Percentiles rank a stretch among this genome's conserved stretches.
phyloP scores from a whole-genome alignment of 2,888 invertebrate species.

The Galerucella nymphaeae region DNA sequence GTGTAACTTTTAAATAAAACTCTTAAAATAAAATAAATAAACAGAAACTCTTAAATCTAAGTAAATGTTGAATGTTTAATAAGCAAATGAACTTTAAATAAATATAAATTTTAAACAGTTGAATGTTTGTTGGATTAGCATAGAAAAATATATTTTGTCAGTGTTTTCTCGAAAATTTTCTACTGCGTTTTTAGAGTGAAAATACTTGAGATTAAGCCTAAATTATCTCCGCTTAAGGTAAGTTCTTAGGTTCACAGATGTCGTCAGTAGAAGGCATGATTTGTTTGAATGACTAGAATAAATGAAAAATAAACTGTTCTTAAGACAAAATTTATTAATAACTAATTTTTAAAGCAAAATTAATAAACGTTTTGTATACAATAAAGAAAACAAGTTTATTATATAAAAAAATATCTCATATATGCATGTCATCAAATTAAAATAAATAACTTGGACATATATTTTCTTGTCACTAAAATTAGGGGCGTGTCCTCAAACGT shows the following conservation, averaged over 20 bases:
- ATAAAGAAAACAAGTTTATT: too few relatives aligned
- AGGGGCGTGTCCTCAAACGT: background rate
- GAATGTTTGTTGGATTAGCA: conserved; percentile 40
- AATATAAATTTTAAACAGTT: conserved; percentile 39
- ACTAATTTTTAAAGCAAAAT: too few relatives aligned
- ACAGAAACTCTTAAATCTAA: conserved; percentile 25
- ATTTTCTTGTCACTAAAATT: background rate
- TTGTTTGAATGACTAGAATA: conserved; percentile 28
- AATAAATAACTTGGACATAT: too few relatives aligned
- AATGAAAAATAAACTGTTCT: conserved; percentile 12
- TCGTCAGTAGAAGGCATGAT: conserved; percentile 22
- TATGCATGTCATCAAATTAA: too few relatives aligned
- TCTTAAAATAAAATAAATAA: conserved; percentile 37
- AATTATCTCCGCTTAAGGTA: conserved; percentile 31
- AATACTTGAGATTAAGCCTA: conserved; percentile 34
- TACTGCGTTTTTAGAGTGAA: conserved; percentile 42
- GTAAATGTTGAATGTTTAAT: conserved; percentile 6
- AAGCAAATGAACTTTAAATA: conserved; percentile 39
- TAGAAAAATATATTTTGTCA: conserved; percentile 46
- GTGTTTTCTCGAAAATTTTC: conserved; percentile 47
- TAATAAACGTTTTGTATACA: too few relatives aligned
- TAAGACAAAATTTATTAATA: background rate
- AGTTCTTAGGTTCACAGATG: conserved; percentile 18
- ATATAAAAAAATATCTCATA: too few relatives aligned
- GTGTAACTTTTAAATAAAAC: conserved; percentile 40